A percentile compares a stretch with the other conserved stretches of the same genome.
phyloP scores from a whole-genome alignment of 2,888 invertebrate species.

The Drosophila kuntzei region DNA sequence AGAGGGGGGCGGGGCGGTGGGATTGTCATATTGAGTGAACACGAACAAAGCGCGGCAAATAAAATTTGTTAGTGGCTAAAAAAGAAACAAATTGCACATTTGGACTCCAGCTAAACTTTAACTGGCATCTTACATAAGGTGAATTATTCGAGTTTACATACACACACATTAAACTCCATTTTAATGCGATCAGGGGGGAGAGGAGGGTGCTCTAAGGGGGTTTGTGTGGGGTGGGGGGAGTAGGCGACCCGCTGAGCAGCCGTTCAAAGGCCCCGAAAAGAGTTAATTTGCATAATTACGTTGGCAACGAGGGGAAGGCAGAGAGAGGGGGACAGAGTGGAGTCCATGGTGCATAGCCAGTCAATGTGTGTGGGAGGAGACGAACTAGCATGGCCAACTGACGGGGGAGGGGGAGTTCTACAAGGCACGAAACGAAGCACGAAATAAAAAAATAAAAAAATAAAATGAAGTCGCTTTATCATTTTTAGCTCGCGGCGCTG shows the following conservation, averaged over 20 bases:
- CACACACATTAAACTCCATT: slow-evolving; percentile 40
- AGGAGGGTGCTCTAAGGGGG: slow-evolving; percentile 29
- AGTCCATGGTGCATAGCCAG: slow-evolving; percentile 60
- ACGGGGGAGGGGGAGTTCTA: slow-evolving; percentile 3
- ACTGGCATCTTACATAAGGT: slow-evolving; percentile 73
- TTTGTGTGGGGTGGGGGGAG: too few relatives aligned
- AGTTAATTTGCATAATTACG: slow-evolving; percentile 80
- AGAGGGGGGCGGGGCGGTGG: too few relatives aligned
- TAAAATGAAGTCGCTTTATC: slow-evolving; percentile 79
- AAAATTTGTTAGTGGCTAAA: slow-evolving; percentile 64
- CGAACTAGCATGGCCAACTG: slow-evolving; percentile 23
- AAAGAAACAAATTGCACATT: slow-evolving; percentile 73
- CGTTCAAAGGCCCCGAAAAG: slow-evolving; percentile 77
- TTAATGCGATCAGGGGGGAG: slow-evolving; percentile 44
- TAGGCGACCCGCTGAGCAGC: slow-evolving; percentile 67
- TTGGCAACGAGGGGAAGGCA: slow-evolving; percentile 30
- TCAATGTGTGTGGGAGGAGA: slow-evolving; percentile 35
- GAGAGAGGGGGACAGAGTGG: slow-evolving; percentile 12
- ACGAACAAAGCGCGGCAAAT: slow-evolving; percentile 68
- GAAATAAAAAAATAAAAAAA: slow-evolving; percentile 18
- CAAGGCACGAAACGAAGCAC: slow-evolving; percentile 51
- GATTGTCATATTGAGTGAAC: slow-evolving; percentile 73
- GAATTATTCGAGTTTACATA: slow-evolving; percentile 48
- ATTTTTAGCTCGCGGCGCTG: slow-evolving; percentile 78
- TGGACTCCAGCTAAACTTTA: slow-evolving; percentile 55